Evolutionary conservation across 2,113 vertebrate genomes (phyloP).

Genomic region (Dolichallabes microphthalmus): DNA sequence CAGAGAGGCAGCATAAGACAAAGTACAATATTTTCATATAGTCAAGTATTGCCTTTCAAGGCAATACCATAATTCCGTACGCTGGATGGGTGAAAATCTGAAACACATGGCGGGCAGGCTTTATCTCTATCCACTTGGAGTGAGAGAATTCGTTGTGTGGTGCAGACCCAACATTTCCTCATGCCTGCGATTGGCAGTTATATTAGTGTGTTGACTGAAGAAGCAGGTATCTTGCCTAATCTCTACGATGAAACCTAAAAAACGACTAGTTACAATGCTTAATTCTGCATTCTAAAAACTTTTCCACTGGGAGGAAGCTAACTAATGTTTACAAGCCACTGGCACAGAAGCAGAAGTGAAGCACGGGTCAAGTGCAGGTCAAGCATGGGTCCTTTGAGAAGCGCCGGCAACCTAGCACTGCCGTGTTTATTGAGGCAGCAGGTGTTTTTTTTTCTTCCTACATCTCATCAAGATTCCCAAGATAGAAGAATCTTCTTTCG

Average conservation of each 20-base stretch:
- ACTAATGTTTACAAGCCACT: neutral
- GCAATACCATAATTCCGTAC: neutral
- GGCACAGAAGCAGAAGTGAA: neutral
- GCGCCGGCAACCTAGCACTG: neutral
- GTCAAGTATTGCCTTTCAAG: slow-evolving; percentile 3
- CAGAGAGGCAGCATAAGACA: neutral
- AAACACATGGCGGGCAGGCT: neutral
- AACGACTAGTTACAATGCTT: neutral
- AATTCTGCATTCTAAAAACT: neutral
- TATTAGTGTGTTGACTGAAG: neutral
- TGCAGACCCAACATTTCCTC: neutral
- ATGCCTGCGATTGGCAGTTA: neutral
- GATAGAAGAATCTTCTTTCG: neutral
- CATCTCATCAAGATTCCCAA: neutral
- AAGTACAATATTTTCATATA: neutral
- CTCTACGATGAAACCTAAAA: neutral
- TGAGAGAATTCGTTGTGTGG: neutral
- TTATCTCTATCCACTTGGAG: neutral
- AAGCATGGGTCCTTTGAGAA: neutral
- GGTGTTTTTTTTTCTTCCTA: neutral
- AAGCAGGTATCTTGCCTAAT: neutral
- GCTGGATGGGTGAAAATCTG: neutral
- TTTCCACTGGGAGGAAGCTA: neutral
- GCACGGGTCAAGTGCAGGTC: neutral
- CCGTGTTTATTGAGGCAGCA: slow-evolving; percentile 6